Base-by-base conservation (phyloP, 2,888 invertebrate genomes). In the Sepiola atlantica region DNA sequence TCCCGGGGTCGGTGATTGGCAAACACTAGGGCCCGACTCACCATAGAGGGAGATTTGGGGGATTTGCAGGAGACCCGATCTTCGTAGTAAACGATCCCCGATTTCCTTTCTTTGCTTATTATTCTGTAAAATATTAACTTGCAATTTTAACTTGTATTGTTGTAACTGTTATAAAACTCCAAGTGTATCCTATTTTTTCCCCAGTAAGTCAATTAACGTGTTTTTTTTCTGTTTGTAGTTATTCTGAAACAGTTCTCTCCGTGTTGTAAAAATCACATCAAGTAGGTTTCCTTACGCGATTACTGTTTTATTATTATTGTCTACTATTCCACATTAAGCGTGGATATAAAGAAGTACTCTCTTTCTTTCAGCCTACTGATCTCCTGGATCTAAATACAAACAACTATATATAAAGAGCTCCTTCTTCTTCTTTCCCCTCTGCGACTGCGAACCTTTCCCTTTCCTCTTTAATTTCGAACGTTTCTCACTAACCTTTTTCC, bases 1-100 rank as follows among this genome's bases (percentile, higher is more conserved):
- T 96, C 95, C 95, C 95, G 94, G 95, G 95, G 95, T 95, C 95
- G 95, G 95, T 94, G 91, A 28, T 90, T 55, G 55, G 55, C 45
- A 45, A 94, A 61, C 94, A 90, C 94, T 90, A 94, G 57, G 91
- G 93, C 94, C 55, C 94, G n/a, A 77, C 94, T 94, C 94, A 94
- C 95, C 94, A 95, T 95, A 92, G 94, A 95, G 57, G 94, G 94
- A 94, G 93, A 90, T 92, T 94, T 94, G 92, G 94, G 92, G 94
- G 94, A 93, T 94, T 94, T 77, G 77, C 93, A 95, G 95, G 94
- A 94, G 95, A 95, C 94, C 94, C 90, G 55, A 92, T 96, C 96
- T 95, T 96, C 96, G 95, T 96, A 94, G 95, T 96, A 94, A 94
- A 45, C 94, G 90, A 94, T n/a, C 77, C 77, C n/a, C 16, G n/a